Evolutionary conservation across 2,888 invertebrate species (phyloP).

Genomic region (Polydrusus cervinus): DNA sequence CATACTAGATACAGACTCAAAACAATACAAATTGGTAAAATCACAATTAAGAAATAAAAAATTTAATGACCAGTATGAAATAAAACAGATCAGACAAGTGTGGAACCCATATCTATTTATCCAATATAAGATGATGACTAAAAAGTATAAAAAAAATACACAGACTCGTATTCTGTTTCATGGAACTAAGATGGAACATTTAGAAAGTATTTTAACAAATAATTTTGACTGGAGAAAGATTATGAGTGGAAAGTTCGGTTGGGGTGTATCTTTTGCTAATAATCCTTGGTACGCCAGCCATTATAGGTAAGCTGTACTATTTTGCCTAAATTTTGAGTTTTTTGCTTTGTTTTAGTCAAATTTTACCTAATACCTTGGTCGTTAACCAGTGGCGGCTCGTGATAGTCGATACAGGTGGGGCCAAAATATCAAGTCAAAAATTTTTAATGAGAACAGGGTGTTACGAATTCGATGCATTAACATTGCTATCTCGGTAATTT

Average conservation of each 20-base stretch:
- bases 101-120: slow-evolving; percentile 11
- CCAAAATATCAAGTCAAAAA: too few relatives aligned
- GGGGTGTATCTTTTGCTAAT: slow-evolving; percentile 30
- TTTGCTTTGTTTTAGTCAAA: too few relatives aligned
- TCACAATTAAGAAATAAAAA: background rate
- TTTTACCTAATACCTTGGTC: too few relatives aligned
- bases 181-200: slow-evolving; percentile 8
- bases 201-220: slow-evolving; percentile 10
- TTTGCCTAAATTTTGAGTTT: too few relatives aligned
- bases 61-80: background rate
- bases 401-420: too few relatives aligned
- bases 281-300: slow-evolving; percentile 40
- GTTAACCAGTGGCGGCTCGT: too few relatives aligned
- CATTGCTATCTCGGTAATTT: too few relatives aligned
- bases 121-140: background rate
- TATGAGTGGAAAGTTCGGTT: slow-evolving; percentile 18
- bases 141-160: background rate
- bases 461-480: too few relatives aligned
- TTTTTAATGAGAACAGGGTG: too few relatives aligned
- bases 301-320: slow-evolving; percentile 25
- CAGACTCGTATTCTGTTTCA: slow-evolving; percentile 14
- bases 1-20: background rate
- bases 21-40: background rate
- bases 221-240: slow-evolving; percentile 27
- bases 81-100: background rate